phyloP scores from a whole-genome alignment of 2,888 invertebrate species.

The Pterobdella sp. region DNA sequence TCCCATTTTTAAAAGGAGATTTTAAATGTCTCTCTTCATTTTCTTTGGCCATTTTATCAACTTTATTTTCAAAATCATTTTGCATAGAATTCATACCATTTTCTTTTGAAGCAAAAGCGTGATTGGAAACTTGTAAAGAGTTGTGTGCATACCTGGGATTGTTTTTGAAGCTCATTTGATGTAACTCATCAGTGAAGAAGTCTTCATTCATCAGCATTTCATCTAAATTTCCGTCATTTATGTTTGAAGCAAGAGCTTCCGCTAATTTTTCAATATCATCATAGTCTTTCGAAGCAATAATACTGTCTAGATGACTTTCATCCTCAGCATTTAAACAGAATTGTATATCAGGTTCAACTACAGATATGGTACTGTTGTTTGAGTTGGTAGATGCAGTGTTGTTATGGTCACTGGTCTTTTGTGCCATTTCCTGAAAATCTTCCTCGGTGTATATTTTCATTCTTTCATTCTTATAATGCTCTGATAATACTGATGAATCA shows the following conservation, averaged over 20 bases:
- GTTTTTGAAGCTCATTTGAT: background rate
- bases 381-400: background rate
- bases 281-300: conserved; percentile 23
- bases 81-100: background rate
- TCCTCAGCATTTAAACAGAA: conserved; percentile 25
- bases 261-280: conserved; percentile 27
- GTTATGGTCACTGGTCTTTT: background rate
- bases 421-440: background rate
- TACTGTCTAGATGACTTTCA: conserved; percentile 24
- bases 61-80: background rate
- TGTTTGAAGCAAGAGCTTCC: conserved; percentile 26
- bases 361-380: background rate
- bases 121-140: background rate
- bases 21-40: background rate
- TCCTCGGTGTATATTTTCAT: conserved; percentile 9
- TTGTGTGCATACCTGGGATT: background rate
- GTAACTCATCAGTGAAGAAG: background rate
- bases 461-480: conserved; percentile 3
- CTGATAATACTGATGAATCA: background rate
- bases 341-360: conserved; percentile 15
- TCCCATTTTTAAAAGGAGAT: background rate
- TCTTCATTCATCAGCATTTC: conserved; percentile 24
- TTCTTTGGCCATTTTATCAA: background rate
- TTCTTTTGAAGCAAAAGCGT: background rate
- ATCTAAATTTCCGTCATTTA: conserved; percentile 18